phyloP scores from a whole-genome alignment of 2,888 invertebrate genomes.

The Plebejus melissa region DNA sequence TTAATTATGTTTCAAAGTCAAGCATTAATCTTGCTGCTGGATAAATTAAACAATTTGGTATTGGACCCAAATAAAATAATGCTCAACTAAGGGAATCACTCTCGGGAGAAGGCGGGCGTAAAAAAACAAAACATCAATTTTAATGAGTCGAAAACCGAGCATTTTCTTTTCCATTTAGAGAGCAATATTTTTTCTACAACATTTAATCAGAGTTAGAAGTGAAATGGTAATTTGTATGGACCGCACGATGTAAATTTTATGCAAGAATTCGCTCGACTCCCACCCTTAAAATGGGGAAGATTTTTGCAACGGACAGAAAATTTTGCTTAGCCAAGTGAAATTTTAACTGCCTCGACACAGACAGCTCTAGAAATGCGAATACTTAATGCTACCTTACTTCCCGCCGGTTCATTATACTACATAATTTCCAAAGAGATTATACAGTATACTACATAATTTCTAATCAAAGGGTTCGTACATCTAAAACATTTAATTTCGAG shows the following conservation, averaged over 20 bases:
- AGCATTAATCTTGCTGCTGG: slow-evolving; percentile 39
- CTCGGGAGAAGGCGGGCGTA: slow-evolving; percentile 40
- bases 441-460: slow-evolving; percentile 76
- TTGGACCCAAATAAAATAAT: slow-evolving; percentile 42
- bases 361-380: slow-evolving; percentile 75
- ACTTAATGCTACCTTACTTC: slow-evolving; percentile 77
- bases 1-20: slow-evolving; percentile 27
- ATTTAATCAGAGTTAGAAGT: slow-evolving; percentile 79
- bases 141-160: slow-evolving; percentile 75
- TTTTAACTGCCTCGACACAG: slow-evolving; percentile 77
- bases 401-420: slow-evolving; percentile 76
- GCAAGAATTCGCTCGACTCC: slow-evolving; percentile 74
- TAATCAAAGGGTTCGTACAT: slow-evolving; percentile 56
- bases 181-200: slow-evolving; percentile 79
- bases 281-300: slow-evolving; percentile 71
- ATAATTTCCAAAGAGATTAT: slow-evolving; percentile 73
- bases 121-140: slow-evolving; percentile 72
- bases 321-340: slow-evolving; percentile 79
- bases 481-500: slow-evolving; percentile 28
- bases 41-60: slow-evolving; percentile 44
- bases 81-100: slow-evolving; percentile 53
- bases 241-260: slow-evolving; percentile 79
- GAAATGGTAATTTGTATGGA: slow-evolving; percentile 79
- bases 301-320: slow-evolving; percentile 77
- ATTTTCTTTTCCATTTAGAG: slow-evolving; percentile 75